phyloP scores from a whole-genome alignment of 1,140 invertebrate species.

The Tigriopus japonicus region DNA sequence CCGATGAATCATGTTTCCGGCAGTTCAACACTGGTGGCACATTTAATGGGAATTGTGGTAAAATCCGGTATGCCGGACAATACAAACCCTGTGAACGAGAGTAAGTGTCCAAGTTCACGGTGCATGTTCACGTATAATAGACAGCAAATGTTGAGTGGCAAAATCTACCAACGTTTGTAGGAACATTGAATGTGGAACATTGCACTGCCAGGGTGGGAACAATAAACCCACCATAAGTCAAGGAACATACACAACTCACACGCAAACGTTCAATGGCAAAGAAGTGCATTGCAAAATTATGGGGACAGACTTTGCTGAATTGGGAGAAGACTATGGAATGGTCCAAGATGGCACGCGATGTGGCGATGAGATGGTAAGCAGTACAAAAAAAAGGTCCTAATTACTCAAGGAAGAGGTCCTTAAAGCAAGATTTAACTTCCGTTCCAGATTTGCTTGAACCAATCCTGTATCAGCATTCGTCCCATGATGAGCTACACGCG shows the following conservation, averaged over 20 bases:
- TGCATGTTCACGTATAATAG: background rate
- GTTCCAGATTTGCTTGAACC: constrained; percentile 57
- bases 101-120: constrained; percentile 37
- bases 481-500: constrained; percentile 57
- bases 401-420: too few species aligned
- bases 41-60: constrained; percentile 78
- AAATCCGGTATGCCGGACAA: constrained; percentile 50
- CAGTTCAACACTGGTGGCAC: constrained; percentile 85
- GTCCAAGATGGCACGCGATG: constrained; percentile 78
- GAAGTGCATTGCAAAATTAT: constrained; percentile 36
- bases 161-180: constrained; percentile 27
- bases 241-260: constrained; percentile 12
- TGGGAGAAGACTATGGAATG: constrained; percentile 48
- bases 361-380: constrained; percentile 50
- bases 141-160: too few species aligned
- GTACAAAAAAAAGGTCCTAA: too few species aligned
- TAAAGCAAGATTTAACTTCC: too few species aligned
- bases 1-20: constrained; percentile 68
- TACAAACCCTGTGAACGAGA: constrained; percentile 58
- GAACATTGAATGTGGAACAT: constrained; percentile 66
- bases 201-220: constrained; percentile 71
- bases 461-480: constrained; percentile 65
- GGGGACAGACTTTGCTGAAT: constrained; percentile 39
- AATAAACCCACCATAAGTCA: constrained; percentile 37
- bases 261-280: constrained; percentile 9